phyloP scores from a whole-genome alignment of 2,113 vertebrate species.

The Oryzias melastigma region DNA sequence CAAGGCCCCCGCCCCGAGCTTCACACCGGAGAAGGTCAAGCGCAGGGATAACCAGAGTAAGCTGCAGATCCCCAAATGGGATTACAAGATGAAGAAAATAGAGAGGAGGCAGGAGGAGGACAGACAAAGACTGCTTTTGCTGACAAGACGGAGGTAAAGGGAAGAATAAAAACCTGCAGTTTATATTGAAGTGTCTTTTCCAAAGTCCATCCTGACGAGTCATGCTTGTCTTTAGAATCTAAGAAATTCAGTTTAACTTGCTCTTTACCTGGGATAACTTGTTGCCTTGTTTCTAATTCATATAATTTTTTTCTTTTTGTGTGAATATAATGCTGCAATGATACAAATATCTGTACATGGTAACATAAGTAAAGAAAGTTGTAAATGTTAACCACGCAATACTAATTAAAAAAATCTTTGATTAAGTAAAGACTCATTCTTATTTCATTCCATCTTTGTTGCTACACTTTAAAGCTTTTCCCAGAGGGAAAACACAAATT shows the following conservation, averaged over 20 bases:
- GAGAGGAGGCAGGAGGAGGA: slow-evolving; percentile 81
- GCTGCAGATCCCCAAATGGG: slow-evolving; percentile 91
- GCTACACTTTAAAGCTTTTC: not conserved
- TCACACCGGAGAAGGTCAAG: slow-evolving; percentile 71
- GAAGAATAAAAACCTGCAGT: not conserved
- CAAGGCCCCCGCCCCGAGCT: slow-evolving; percentile 84
- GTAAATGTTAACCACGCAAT: not conserved
- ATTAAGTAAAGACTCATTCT: no score
- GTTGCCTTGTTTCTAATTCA: slow-evolving; percentile 54
- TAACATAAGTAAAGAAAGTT: not conserved
- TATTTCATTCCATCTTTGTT: not conserved
- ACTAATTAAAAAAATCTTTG: no score
- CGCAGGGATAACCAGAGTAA: slow-evolving; percentile 70
- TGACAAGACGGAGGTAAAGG: slow-evolving; percentile 65
- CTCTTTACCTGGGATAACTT: slow-evolving; percentile 6
- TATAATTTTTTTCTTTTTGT: not conserved
- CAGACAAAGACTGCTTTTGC: slow-evolving; percentile 63
- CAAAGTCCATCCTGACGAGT: not conserved
- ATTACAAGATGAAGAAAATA: slow-evolving; percentile 89
- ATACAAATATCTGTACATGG: not conserved
- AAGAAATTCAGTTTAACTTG: not conserved
- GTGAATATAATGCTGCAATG: not conserved
- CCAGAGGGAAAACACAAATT: not conserved
- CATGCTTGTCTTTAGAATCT: not conserved
- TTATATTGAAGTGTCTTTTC: not conserved